Base-by-base conservation (phyloP, 2,888 invertebrate genomes). In the Hoplodrina ambigua region DNA sequence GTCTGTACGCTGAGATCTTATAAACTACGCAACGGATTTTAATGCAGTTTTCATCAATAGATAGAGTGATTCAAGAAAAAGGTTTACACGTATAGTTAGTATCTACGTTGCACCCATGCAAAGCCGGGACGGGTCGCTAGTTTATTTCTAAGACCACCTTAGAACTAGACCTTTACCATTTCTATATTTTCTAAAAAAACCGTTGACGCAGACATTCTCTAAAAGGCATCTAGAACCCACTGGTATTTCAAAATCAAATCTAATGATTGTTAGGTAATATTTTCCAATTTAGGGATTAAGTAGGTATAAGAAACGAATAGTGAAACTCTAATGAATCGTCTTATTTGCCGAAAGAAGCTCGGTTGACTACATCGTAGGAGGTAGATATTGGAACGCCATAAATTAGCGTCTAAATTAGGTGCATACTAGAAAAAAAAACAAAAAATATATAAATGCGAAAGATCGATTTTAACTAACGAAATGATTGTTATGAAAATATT, bases 251-350 rank as follows among this genome's bases (percentile, higher is more conserved):
- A 52, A 56, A 72, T 63, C 19, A 41, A 56, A 50, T 72, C 13
- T 59, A 13, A 7, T 37, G 25, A 37, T 37, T 33, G 54, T 69
- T 72, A 6, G 6, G 49, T 50, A 73, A 69, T 69, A 74, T 30
- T 62, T 10, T 8, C 15, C 7, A 67, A 20, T 19, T 19, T 54
- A 41, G 44, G 6, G 3, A n/a, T 37, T 6, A 46, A 46, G 17
- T 6, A 46, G 17, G 17, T 59, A 58, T 64, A 50, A n/a, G 17
- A 44, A 50, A 77, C 37, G 17, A 13, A 15, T 55, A 64, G 33
- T 64, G 63, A 58, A 77, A 77, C 58, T 60, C 5, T 30, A 17
- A 64, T 70, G 57, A 63, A 19, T 70, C 49, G 58, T 55, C n/a
- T 19, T 11, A 30, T 41, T 46, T 46, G 41, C 52, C 56, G 11